These are phyloP conservation scores for Deilephila elpenor DNA, from an alignment of 2,888 invertebrate species.

Conservation along the genomic window DNA sequence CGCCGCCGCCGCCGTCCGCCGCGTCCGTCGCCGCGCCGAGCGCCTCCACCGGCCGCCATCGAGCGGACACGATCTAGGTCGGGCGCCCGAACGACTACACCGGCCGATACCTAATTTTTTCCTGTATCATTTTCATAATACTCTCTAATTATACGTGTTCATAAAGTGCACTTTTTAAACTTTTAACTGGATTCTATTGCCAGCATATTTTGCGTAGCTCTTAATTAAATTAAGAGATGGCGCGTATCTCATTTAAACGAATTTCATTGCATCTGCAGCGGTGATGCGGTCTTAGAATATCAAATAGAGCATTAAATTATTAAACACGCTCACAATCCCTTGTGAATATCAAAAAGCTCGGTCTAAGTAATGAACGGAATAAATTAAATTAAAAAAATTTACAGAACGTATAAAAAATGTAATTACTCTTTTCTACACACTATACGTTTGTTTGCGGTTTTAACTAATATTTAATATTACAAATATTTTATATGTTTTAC, in stretches of 20 bases:
- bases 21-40: constrained; percentile 48
- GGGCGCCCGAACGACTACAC: constrained; percentile 46
- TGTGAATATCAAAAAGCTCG: not conserved
- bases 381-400: not conserved
- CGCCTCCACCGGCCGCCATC: constrained; percentile 64
- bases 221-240: not conserved
- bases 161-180: not conserved
- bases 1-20: constrained; percentile 58
- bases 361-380: not conserved
- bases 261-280: not conserved
- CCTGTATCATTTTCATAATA: not conserved
- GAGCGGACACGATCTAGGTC: constrained; percentile 80
- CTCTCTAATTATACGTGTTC: not conserved
- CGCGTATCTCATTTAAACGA: not conserved
- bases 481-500: too few relatives aligned
- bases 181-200: not conserved
- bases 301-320: constrained; percentile 1
- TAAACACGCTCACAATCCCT: not conserved
- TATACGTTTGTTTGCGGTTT: too few relatives aligned
- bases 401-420: not conserved
- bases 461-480: too few relatives aligned
- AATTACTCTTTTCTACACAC: not conserved
- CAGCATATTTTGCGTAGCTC: not conserved
- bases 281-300: constrained; percentile 7
- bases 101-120: constrained; percentile 6